These are phyloP conservation scores for Procambarus virginalis DNA, from an alignment of 1,140 invertebrate species.

Conservation along the genomic window DNA sequence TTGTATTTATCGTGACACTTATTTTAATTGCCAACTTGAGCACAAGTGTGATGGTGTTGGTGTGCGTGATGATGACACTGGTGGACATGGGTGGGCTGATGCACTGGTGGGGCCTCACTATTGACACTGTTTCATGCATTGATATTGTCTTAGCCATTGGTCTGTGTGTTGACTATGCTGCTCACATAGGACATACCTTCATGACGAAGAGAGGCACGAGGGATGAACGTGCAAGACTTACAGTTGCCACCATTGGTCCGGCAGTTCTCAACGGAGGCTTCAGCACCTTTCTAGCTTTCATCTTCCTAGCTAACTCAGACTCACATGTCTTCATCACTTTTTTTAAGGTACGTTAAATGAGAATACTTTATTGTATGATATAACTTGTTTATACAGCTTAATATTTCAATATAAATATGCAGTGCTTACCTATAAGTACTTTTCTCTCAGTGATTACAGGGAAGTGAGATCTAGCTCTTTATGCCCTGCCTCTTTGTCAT, in stretches of 20 bases:
- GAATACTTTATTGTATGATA: too few relatives aligned
- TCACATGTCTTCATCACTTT: slow-evolving; percentile 88
- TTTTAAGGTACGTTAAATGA: slow-evolving; percentile 79
- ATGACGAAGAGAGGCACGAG: slow-evolving; percentile 79
- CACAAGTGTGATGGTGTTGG: slow-evolving; percentile 82
- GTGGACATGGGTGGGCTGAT: slow-evolving; percentile 87
- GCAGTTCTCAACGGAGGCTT: slow-evolving; percentile 88
- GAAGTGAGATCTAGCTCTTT: too few relatives aligned
- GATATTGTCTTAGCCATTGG: slow-evolving; percentile 88
- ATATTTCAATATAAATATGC: too few relatives aligned
- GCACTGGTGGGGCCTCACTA: slow-evolving; percentile 87
- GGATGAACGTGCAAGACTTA: slow-evolving; percentile 79
- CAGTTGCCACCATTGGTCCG: slow-evolving; percentile 84
- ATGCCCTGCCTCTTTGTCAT: too few relatives aligned
- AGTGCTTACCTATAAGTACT: too few relatives aligned
- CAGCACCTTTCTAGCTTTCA: slow-evolving; percentile 85
- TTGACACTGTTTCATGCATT: slow-evolving; percentile 90
- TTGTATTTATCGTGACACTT: slow-evolving; percentile 87
- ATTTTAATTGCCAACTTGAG: slow-evolving; percentile 88
- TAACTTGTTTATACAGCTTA: too few relatives aligned
- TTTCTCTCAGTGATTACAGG: too few relatives aligned
- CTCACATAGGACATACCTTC: slow-evolving; percentile 87
- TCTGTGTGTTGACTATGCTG: slow-evolving; percentile 90
- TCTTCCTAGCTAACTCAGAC: slow-evolving; percentile 81
- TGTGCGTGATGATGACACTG: slow-evolving; percentile 85